Percentiles rank a stretch among this genome's conserved stretches.
These are phyloP conservation scores for Alloscopus bannaensis DNA, from an alignment of 2,888 invertebrate species.

Conservation along the genomic window DNA sequence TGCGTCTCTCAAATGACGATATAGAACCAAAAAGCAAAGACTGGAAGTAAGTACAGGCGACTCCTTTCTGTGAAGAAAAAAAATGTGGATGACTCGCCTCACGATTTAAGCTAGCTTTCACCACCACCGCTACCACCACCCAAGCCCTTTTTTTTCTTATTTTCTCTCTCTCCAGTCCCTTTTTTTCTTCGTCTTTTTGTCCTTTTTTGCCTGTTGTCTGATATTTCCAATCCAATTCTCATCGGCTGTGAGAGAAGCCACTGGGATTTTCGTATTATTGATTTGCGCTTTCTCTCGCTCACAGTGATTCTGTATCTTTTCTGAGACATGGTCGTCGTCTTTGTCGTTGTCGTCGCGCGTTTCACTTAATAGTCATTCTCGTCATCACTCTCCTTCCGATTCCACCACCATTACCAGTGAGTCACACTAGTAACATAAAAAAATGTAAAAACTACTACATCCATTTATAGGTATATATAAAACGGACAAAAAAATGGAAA, in stretches of 20 bases:
- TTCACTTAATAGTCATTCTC: slow-evolving; percentile 64
- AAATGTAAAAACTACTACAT: background rate
- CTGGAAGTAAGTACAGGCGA: no score
- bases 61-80: no score
- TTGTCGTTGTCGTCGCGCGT: no score
- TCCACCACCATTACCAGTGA: slow-evolving; percentile 37
- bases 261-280: slow-evolving; percentile 69
- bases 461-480: no score
- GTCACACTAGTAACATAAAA: slow-evolving; percentile 33
- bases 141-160: background rate
- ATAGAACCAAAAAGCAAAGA: no score
- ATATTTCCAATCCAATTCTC: slow-evolving; percentile 71
- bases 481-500: no score
- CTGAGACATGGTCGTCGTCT: slow-evolving; percentile 67
- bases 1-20: no score
- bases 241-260: slow-evolving; percentile 62
- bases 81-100: no score
- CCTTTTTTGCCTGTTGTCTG: slow-evolving; percentile 47
- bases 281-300: slow-evolving; percentile 67
- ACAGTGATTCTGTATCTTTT: slow-evolving; percentile 68
- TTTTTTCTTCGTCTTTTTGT: slow-evolving; percentile 38
- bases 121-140: no score
- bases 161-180: background rate
- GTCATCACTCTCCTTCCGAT: slow-evolving; percentile 66
- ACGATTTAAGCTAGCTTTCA: no score